Evolutionary conservation across 2,797 vertebrate species (phyloP).

Genomic region (Dryobates pubescens): DNA sequence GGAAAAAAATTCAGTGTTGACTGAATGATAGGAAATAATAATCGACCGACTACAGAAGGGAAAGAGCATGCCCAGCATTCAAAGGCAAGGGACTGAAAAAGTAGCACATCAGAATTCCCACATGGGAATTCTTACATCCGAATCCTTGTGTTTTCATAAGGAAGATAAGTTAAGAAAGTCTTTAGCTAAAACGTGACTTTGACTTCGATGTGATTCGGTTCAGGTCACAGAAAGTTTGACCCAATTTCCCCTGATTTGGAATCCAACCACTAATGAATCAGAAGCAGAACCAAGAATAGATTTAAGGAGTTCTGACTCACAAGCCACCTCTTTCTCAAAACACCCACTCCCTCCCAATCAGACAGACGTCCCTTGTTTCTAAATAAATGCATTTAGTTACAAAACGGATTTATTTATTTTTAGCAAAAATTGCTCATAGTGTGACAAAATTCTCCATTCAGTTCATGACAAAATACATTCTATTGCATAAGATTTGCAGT

Average conservation of each 20-base stretch:
- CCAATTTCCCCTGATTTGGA: conserved; percentile 31
- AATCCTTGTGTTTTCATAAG: not conserved
- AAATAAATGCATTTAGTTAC: conserved; percentile 65
- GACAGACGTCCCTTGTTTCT: conserved; percentile 69
- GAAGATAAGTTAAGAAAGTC: conserved; percentile 21
- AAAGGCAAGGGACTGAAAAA: not conserved
- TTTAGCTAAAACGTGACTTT: conserved; percentile 17
- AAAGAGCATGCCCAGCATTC: not conserved
- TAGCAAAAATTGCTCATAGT: conserved; percentile 58
- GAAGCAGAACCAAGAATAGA: conserved; percentile 63
- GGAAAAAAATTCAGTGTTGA: not conserved
- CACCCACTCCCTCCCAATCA: conserved; percentile 62
- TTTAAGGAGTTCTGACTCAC: conserved; percentile 66
- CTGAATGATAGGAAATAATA: not conserved
- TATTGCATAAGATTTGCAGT: conserved; percentile 40
- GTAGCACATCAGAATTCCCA: not conserved
- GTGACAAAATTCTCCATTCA: conserved; percentile 57
- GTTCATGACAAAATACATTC: conserved; percentile 49
- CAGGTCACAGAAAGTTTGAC: conserved; percentile 48
- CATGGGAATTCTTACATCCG: not conserved
- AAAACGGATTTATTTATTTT: conserved; percentile 68
- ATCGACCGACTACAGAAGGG: not conserved
- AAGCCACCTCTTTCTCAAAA: conserved; percentile 65
- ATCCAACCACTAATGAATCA: conserved; percentile 63
- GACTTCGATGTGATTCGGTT: conserved; percentile 25